Percentiles rank a stretch among this genome's conserved stretches.
Conservation (phyloP, 2,797 vertebrate species). For the Amblyraja radiata region DNA sequence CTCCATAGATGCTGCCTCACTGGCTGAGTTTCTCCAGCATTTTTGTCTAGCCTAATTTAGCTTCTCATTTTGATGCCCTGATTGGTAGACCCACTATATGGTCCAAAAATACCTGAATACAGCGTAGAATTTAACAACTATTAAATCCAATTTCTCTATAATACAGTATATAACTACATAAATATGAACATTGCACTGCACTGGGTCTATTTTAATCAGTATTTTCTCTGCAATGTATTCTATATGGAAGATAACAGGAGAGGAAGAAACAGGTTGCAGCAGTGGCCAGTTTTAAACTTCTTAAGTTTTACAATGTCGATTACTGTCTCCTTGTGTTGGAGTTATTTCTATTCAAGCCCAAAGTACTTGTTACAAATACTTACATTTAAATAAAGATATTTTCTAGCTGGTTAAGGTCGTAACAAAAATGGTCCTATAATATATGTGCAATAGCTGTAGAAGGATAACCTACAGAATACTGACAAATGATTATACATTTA, state of each 20-base stretch:
- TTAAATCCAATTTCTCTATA: conserved; percentile 56
- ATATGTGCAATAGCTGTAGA: conserved; percentile 46
- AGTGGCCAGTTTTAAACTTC: conserved; percentile 49
- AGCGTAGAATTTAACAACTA: conserved; percentile 54
- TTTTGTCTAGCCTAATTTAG: not conserved
- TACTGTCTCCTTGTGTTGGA: conserved; percentile 43
- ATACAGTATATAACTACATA: conserved; percentile 48
- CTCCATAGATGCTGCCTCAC: too few species aligned
- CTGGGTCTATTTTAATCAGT: conserved; percentile 50
- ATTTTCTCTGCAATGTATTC: conserved; percentile 47
- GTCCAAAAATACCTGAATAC: conserved; percentile 48
- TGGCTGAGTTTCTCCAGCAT: not conserved
- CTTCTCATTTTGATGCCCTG: conserved; percentile 44
- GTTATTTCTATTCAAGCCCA: conserved; percentile 52
- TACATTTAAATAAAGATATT: conserved; percentile 47
- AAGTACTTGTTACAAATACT: conserved; percentile 47
- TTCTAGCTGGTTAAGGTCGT: conserved; percentile 41
- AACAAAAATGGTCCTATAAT: conserved; percentile 41
- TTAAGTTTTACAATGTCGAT: conserved; percentile 39
- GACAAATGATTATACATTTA: conserved; percentile 39
- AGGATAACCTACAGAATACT: conserved; percentile 43
- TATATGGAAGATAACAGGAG: conserved; percentile 41
- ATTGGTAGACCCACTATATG: conserved; percentile 46
- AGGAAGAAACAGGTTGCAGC: conserved; percentile 49
- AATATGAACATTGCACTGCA: conserved; percentile 48